These are phyloP conservation scores for Aleadryas rufinucha DNA, from an alignment of 2,113 vertebrate genomes.

Conservation along the genomic window DNA sequence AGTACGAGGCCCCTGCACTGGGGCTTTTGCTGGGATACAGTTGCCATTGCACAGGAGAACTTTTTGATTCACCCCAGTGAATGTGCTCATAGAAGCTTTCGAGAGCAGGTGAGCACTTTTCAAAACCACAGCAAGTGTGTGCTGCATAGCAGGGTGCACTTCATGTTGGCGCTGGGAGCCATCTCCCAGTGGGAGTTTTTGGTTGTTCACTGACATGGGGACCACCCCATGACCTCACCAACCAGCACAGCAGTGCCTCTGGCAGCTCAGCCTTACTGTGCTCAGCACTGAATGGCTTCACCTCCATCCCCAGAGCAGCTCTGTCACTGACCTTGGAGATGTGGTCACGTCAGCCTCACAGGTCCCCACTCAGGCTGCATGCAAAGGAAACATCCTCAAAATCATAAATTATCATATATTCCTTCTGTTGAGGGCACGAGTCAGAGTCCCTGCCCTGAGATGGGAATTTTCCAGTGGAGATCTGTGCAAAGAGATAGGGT, in stretches of 20 bases:
- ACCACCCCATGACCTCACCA: background rate
- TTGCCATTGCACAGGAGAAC: background rate
- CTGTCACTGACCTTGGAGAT: background rate
- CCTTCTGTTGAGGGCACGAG: background rate
- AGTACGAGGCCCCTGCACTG: fast-evolving
- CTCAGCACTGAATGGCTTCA: background rate
- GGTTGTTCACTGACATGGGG: background rate
- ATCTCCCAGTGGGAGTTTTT: background rate
- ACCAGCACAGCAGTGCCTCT: background rate
- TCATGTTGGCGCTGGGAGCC: background rate
- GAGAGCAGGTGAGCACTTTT: background rate
- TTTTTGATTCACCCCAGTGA: background rate
- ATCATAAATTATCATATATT: background rate
- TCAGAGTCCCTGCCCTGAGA: background rate
- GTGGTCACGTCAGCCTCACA: background rate
- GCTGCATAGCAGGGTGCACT: background rate
- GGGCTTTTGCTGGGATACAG: background rate
- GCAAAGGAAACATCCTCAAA: background rate
- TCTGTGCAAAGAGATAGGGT: background rate
- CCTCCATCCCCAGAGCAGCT: background rate
- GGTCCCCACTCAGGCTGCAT: background rate
- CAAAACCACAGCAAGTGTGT: background rate
- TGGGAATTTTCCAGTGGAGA: background rate
- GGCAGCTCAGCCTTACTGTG: background rate
- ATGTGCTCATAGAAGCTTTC: background rate